Conservation (phyloP, 2,113 vertebrate genomes). For the Eudorcas thomsonii region DNA sequence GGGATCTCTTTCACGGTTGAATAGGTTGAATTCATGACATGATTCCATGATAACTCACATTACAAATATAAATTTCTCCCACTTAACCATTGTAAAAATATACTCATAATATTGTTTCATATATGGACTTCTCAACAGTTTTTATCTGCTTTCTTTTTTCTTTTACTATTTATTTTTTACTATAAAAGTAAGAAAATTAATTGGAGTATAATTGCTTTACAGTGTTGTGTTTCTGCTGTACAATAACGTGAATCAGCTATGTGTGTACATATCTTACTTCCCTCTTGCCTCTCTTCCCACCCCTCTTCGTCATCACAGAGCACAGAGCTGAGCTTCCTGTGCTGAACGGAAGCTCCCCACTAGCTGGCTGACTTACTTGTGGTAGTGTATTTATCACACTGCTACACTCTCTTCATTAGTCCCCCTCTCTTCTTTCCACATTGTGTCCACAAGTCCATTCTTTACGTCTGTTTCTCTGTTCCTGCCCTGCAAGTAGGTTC, state of each 20-base stretch:
- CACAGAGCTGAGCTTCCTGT: not conserved
- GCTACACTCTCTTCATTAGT: not conserved
- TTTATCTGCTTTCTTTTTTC: not conserved
- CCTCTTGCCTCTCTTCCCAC: not conserved
- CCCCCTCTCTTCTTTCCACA: not conserved
- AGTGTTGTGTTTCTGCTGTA: not conserved
- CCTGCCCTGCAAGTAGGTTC: not conserved
- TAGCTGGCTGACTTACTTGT: rapidly evolving
- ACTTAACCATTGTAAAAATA: not conserved
- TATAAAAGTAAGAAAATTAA: not conserved
- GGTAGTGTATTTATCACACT: not conserved
- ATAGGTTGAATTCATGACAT: not conserved
- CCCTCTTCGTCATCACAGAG: not conserved
- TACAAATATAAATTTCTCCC: not conserved
- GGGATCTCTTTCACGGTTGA: not conserved
- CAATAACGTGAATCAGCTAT: not conserved
- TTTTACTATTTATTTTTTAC: not conserved
- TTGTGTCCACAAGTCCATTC: not conserved
- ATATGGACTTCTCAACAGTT: not conserved
- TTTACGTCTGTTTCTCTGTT: not conserved
- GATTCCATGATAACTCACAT: not conserved
- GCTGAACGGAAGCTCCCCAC: not conserved
- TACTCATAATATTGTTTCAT: not conserved
- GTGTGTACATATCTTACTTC: not conserved
- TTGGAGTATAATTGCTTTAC: not conserved